Evolutionary conservation across 2,797 vertebrate species (phyloP), one percentile per base, ranked within the genome.

Genomic region (Darevskia mixta): DNA sequence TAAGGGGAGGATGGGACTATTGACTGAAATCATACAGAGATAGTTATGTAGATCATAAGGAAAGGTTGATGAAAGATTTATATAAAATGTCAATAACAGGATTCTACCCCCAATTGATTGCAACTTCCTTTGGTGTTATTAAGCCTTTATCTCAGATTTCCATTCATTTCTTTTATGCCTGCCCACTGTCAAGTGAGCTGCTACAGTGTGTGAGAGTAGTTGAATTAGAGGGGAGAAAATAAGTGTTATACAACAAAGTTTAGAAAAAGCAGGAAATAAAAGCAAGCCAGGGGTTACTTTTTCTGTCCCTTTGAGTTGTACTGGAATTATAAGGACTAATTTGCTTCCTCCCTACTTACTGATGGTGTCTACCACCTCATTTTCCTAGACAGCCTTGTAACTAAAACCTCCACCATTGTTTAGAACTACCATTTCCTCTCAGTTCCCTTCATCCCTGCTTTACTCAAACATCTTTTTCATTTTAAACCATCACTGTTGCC

Each of bases 1-100:
- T 7, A 71, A 73, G 29, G 32, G 43, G 5, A 84, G 23, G 2
- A 7, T 75, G 25, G 23, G n/a, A 3, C 35, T 32, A 84, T 75
- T 75, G 71, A 61, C 75, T 73, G 35, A 58, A 75, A 15, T 41
- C 25, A 38, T 75, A 38, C 23, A 17, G 23, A 38, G 32, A 84
- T 27, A 23, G 43, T 84, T 72, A 35, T 27, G 45, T 55, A 13
- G 69, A 55, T 55, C 23, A 55, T n/a, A 58, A 83, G 43, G 45
- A 83, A 83, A 72, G 9, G 27, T 72, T 20, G 38, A 58, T 79
- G 45, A 32, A 79, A 79, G 45, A 61, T 79, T 58, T 55, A 61
- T 61, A 73, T 61, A 84, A 58, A 73, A 84, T 84, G 43, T 58
- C 69, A 84, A 58, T 73, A 58, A 84, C 32, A 84, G 32, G 13